phyloP scores from a whole-genome alignment of 2,888 invertebrate genomes.

The Calliphora vomitoria region DNA sequence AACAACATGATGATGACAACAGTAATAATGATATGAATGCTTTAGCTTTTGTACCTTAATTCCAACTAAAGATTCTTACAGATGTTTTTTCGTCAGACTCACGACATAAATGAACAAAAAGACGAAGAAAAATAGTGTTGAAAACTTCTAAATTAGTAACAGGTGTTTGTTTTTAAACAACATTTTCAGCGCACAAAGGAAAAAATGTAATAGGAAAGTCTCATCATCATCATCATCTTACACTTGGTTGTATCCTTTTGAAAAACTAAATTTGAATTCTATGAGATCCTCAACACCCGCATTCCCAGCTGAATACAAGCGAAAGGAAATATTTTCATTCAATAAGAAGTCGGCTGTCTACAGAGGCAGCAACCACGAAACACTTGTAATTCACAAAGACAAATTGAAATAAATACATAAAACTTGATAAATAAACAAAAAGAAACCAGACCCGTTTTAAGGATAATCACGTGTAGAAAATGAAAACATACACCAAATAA shows the following conservation, averaged over 20 bases:
- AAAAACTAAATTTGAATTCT: not conserved
- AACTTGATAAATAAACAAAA: not conserved
- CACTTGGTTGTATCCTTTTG: not conserved
- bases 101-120: not conserved
- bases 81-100: slow-evolving; percentile 31
- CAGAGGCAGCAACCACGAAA: not conserved
- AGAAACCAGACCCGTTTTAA: not conserved
- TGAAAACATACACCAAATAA: not conserved
- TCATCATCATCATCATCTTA: slow-evolving; percentile 43
- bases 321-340: not conserved
- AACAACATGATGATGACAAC: slow-evolving; percentile 34
- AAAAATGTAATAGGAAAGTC: slow-evolving; percentile 24
- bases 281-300: not conserved
- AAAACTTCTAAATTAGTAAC: slow-evolving; percentile 76
- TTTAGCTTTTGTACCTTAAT: slow-evolving; percentile 13
- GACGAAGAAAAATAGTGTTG: slow-evolving; percentile 44
- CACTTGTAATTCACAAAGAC: slow-evolving; percentile 57
- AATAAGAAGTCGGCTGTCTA: not conserved
- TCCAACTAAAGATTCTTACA: slow-evolving; percentile 15
- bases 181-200: slow-evolving; percentile 64
- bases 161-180: slow-evolving; percentile 77
- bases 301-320: not conserved
- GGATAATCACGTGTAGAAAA: slow-evolving; percentile 24
- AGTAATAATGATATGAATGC: not conserved
- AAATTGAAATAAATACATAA: slow-evolving; percentile 24